Evolutionary conservation across 2,888 invertebrate species (phyloP), one percentile per base, ranked within the genome.

Genomic region (Heliconius charithonia): DNA sequence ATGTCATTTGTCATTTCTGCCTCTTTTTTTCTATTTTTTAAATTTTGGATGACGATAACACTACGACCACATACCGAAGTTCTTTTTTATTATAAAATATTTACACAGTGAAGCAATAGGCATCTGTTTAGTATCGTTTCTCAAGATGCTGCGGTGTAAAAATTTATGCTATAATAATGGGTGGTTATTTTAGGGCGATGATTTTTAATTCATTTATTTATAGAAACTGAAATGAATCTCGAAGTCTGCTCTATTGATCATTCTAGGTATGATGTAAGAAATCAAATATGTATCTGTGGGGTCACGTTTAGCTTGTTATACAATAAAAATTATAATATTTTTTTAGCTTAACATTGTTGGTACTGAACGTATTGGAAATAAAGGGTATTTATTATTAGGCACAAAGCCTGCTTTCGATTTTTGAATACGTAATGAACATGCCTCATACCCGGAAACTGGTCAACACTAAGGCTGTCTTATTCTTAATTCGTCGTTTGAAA

Each of bases 31-130:
- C 27, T 63, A 13, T n/a, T 16, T n/a, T n/a, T 2, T 19, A 22
- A 19, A 27, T 16, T 74, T 69, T 62, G 65, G 75, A 76, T 71
- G 29, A 75, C 70, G 71, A 80, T 80, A 81, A 76, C 78, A 25
- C 19, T 22, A 74, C 19, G 13, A 45, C 9, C 25, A 74, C 83
- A 80, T 82, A 84, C 83, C 80, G 78, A 81, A 71, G 73, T 76
- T 66, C 63, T 81, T 83, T 90, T 88, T 88, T 88, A 88, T 87
- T 88, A 83, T 85, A 86, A 86, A 86, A 88, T 89, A 89, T 89
- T 89, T 88, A 89, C 88, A 87, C 51, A 9, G 86, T 86, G 84
- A 85, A 85, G 82, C 81, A 78, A 69, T 69, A 69, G 83, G 81
- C 81, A 78, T 83, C 83, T 82, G 82, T 72, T 78, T 80, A 69